Conservation (phyloP, 2,888 invertebrate genomes). For the Aquatica leii region DNA sequence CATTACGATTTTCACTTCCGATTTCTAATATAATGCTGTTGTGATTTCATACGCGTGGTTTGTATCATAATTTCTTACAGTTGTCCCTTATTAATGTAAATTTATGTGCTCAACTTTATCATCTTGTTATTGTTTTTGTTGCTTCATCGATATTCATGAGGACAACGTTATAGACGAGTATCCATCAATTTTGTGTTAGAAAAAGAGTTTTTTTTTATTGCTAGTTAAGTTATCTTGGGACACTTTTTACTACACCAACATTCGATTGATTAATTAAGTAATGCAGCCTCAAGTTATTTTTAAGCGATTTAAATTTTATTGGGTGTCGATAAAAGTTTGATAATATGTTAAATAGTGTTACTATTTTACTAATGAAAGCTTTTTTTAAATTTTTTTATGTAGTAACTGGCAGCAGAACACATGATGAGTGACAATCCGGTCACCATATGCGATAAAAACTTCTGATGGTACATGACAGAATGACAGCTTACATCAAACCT, state of each 20-base stretch:
- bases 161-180: conserved; percentile 12
- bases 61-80: conserved; percentile 34
- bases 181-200: conserved; percentile 27
- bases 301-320: background rate
- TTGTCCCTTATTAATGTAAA: conserved; percentile 34
- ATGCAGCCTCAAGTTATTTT: background rate
- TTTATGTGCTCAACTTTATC: conserved; percentile 36
- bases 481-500: conserved; percentile 56
- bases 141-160: conserved; percentile 24
- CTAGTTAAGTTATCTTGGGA: conserved; percentile 3
- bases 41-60: conserved; percentile 31
- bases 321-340: conserved; percentile 6
- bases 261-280: background rate
- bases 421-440: conserved; percentile 49
- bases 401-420: conserved; percentile 27
- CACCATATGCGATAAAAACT: conserved; percentile 50
- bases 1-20: conserved; percentile 36
- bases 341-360: conserved; percentile 9
- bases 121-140: conserved; percentile 33
- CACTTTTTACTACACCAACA: background rate
- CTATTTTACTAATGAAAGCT: conserved; percentile 27
- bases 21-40: conserved; percentile 32
- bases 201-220: conserved; percentile 7
- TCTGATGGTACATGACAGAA: conserved; percentile 52
- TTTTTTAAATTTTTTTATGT: conserved; percentile 17